These are phyloP conservation scores for Amiota minor DNA, from an alignment of 2,888 invertebrate species.

Conservation along the genomic window DNA sequence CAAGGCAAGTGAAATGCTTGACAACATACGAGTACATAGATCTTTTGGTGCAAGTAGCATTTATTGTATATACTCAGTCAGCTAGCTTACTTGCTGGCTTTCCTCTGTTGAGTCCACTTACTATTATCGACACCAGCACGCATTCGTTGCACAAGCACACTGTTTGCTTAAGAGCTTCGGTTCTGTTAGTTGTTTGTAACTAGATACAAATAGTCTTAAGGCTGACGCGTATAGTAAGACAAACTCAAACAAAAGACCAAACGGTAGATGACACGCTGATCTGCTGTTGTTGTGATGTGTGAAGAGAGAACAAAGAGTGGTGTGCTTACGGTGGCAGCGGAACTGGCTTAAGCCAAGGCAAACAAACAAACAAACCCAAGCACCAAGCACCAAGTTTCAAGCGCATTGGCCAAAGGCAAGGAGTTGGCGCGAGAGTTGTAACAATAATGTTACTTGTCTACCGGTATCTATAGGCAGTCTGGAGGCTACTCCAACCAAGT, in stretches of 20 bases:
- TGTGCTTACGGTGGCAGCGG: constrained; percentile 11
- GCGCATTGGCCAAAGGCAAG: no score
- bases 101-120: no score
- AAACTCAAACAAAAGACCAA: constrained; percentile 65
- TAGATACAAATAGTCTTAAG: constrained; percentile 57
- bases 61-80: no score
- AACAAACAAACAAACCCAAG: neutral
- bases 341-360: constrained; percentile 16
- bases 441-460: no score
- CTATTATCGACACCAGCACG: constrained; percentile 1
- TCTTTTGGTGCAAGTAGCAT: no score
- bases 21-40: neutral
- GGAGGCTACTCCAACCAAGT: no score
- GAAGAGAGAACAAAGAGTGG: neutral
- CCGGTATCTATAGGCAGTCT: no score
- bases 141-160: neutral
- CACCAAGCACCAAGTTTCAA: no score
- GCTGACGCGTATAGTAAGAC: constrained; percentile 59
- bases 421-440: no score
- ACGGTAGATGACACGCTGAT: constrained; percentile 50
- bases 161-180: constrained; percentile 41
- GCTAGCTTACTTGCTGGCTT: no score
- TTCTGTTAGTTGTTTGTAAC: constrained; percentile 58
- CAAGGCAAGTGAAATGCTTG: constrained; percentile 3
- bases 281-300: no score